These are phyloP conservation scores for Sesia bembeciformis DNA, from an alignment of 2,888 invertebrate species.

Conservation along the genomic window DNA sequence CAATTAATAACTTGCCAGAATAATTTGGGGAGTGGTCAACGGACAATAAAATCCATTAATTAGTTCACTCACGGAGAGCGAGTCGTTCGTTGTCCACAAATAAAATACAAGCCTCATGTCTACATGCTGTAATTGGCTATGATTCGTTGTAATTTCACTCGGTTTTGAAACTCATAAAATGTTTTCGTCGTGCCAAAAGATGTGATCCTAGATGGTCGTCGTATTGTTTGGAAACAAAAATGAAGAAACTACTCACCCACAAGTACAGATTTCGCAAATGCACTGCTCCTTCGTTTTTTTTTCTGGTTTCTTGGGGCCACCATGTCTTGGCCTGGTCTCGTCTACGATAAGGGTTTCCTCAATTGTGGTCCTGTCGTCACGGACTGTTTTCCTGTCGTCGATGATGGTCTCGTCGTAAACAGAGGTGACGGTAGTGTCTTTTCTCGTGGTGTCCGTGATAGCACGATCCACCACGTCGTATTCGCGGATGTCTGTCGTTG, in stretches of 20 bases:
- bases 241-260: slow-evolving; percentile 80
- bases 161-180: too few species aligned
- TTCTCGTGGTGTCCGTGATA: slow-evolving; percentile 56
- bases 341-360: slow-evolving; percentile 50
- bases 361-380: slow-evolving; percentile 55
- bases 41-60: too few species aligned
- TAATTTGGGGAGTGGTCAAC: too few species aligned
- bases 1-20: too few species aligned
- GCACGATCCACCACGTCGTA: slow-evolving; percentile 69
- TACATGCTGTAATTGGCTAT: too few species aligned
- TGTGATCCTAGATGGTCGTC: background rate
- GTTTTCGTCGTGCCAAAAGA: too few species aligned
- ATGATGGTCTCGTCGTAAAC: slow-evolving; percentile 62
- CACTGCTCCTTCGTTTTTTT: slow-evolving; percentile 82
- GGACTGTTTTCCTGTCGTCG: slow-evolving; percentile 59
- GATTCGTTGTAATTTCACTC: too few species aligned
- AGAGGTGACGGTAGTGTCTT: slow-evolving; percentile 57
- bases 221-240: background rate
- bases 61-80: too few species aligned
- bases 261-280: slow-evolving; percentile 92
- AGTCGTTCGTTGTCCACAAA: too few species aligned
- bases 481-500: slow-evolving; percentile 61
- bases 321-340: slow-evolving; percentile 49
- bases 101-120: too few species aligned
- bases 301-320: slow-evolving; percentile 61